A percentile compares a stretch with the other conserved stretches of the same genome.
These are phyloP conservation scores for Araneus ventricosus DNA, from an alignment of 1,140 invertebrate genomes.

Conservation along the genomic window DNA sequence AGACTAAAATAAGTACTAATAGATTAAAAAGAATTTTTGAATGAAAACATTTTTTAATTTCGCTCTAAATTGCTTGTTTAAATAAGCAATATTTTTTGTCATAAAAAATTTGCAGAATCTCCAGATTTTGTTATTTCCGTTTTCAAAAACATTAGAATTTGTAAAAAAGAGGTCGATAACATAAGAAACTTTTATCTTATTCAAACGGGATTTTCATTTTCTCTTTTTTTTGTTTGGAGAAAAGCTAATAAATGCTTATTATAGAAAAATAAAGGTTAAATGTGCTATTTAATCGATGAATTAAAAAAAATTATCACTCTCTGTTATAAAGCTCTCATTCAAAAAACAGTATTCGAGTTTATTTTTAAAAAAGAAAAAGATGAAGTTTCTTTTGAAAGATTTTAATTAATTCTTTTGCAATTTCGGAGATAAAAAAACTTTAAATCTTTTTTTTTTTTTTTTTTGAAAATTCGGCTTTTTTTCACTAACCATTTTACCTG, in stretches of 20 bases:
- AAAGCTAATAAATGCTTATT: background rate
- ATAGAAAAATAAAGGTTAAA: background rate
- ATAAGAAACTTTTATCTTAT: background rate
- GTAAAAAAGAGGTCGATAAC: background rate
- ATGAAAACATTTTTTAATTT: background rate
- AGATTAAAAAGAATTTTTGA: background rate
- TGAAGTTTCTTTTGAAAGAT: background rate
- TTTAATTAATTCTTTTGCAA: no score
- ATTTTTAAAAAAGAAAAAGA: background rate
- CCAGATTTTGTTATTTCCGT: background rate
- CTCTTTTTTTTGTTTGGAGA: background rate
- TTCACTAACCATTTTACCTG: no score
- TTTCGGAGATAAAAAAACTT: no score
- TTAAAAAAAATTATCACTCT: background rate
- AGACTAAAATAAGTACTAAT: background rate
- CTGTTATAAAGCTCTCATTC: background rate
- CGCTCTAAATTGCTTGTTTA: background rate
- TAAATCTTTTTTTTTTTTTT: no score
- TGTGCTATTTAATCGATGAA: background rate
- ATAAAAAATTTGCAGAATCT: background rate
- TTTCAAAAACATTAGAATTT: background rate
- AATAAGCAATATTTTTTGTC: background rate
- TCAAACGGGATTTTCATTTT: background rate
- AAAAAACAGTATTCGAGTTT: background rate
- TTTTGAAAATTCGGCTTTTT: no score